Conservation (phyloP, 2,113 vertebrate genomes). For the Nannobrachium achirus region DNA sequence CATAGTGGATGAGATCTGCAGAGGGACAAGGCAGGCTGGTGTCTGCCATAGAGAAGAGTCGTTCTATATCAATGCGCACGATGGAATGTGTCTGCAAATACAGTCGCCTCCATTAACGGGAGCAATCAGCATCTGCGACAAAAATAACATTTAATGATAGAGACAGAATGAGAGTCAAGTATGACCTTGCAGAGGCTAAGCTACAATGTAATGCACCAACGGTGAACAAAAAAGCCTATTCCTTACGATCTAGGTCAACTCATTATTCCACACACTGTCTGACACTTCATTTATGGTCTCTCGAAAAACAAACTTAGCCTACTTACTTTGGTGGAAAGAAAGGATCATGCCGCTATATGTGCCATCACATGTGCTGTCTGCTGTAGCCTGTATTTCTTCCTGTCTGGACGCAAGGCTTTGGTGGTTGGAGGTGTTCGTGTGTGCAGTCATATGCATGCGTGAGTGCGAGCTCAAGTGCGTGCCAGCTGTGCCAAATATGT, state of each 20-base stretch:
- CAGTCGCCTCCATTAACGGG: conserved; percentile 29
- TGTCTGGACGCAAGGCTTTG: conserved; percentile 56
- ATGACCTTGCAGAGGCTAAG: conserved; percentile 47
- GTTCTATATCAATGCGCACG: conserved; percentile 40
- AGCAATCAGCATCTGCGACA: conserved; percentile 51
- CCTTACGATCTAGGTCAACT: neutral
- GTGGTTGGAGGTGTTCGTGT: conserved; percentile 45
- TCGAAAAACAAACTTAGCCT: conserved; percentile 29
- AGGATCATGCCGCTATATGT: conserved; percentile 26
- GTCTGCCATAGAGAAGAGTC: conserved; percentile 62
- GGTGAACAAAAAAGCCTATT: neutral
- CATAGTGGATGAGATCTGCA: conserved; percentile 53
- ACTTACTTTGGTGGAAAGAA: conserved; percentile 25
- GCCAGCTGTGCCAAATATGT: conserved; percentile 7
- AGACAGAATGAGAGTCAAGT: neutral
- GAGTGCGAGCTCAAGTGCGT: too few relatives aligned
- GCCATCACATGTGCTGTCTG: conserved; percentile 42
- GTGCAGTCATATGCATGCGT: neutral
- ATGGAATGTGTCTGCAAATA: conserved; percentile 21
- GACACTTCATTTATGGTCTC: neutral
- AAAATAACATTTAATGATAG: conserved; percentile 27
- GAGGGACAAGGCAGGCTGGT: conserved; percentile 28
- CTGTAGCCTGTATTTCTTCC: conserved; percentile 31
- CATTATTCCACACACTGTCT: neutral
- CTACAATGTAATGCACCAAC: neutral